Evolutionary conservation across 1,140 invertebrate species (phyloP), one percentile per base, ranked within the genome.

Genomic region (Phocides pigmalion): DNA sequence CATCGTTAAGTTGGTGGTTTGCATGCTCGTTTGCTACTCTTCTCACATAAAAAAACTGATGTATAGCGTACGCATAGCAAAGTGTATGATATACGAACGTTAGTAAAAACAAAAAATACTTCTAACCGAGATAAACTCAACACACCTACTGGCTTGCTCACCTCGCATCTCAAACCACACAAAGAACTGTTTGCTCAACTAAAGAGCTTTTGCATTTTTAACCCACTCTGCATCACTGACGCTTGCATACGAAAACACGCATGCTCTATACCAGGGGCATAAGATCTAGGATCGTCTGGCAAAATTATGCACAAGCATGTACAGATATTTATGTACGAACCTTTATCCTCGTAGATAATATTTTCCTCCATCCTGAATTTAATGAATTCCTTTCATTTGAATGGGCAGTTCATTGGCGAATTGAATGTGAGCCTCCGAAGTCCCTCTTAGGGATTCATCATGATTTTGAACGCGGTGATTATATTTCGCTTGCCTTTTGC

Each of bases 161-260:
- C 41, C 56, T 59, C 25, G 22, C 56, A 47, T 59, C 42, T 32
- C 22, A 59, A 42, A 59, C 56, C 56, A n/a, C 41, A 59, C 56
- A 59, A 59, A 59, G 61, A 50, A 62, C 54, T 66, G 64, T 66
- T 66, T 66, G 54, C 37, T 20, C 37, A 49, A 50, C 39, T 54
- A 67, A 62, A 67, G 51, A 67, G 65, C 25, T 39, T 67, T 50
- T 67, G 58, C 59, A 62, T 66, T 66, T 66, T 66, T 59, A 59
- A 66, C 64, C 47, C 47, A 28, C 25, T 44, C 37, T 14, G 35
- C 25, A 16, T 39, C 56, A 61, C 9, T 58, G 41, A 22, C 41
- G 49, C 20, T 19, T 59, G 42, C 56, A 37, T 4, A 61, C 9
- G 44, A 22, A 37, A 44, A 8, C 44, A 1, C 17, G 12, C 37